Base-by-base conservation (phyloP, 2,888 invertebrate species). In the Magallana nippona region DNA sequence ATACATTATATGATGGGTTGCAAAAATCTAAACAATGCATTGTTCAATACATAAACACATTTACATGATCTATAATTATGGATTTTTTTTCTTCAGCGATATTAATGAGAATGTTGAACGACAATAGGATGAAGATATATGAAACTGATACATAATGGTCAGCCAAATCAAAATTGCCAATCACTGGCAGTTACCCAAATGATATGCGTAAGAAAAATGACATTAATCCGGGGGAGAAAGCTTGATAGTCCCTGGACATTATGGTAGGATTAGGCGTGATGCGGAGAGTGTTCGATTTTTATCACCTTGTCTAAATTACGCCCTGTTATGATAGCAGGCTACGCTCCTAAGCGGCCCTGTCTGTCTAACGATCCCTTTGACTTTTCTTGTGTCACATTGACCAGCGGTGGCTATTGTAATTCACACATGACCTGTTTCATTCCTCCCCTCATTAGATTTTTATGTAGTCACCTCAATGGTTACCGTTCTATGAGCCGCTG, bases 381-480 rank as follows among this genome's bases (percentile, higher is more conserved):
- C 71, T 71, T 71, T 60, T 71, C 71, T 71, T 71, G 71, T 71
- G 71, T 71, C 71, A 71, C 27, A 71, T 71, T 71, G 71, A 71
- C 71, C 71, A 71, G 71, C 19, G n/a, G 60, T 19, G 22, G 71
- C 71, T 71, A 27, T 71, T 71, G 71, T 71, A 71, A 71, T 71
- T 71, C 71, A 27, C 71, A 71, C 27, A 71, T 22, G 71, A 71
- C 71, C 71, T 71, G 71, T 71, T 71, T 71, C 71, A 71, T 13
- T 13, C 71, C 71, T 22, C 71, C 71, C 27, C 71, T 71, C 71
- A 71, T 71, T 71, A 71, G 22, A 10, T 71, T 71, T 71, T 32
- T 71, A 71, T 71, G 71, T 71, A 27, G 71, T 71, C 22, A 27
- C 32, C 71, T 71, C 71, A 71, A 13, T 27, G 71, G 71, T 71